These are phyloP conservation scores for Solenodon paradoxus DNA, from an alignment of 2,113 vertebrate species.

Conservation along the genomic window DNA sequence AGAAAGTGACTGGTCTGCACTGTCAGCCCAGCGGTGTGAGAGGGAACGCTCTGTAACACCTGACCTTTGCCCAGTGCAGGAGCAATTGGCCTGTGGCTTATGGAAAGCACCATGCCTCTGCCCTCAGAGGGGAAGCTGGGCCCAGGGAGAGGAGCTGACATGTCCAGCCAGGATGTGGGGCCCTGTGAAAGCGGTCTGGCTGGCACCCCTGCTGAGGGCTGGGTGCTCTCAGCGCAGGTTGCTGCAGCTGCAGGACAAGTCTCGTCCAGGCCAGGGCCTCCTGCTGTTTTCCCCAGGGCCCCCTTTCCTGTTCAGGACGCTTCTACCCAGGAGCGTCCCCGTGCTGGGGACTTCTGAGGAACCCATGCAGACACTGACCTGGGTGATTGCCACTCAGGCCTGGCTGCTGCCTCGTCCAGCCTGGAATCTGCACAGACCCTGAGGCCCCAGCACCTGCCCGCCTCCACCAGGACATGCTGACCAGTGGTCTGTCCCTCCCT, in stretches of 20 bases:
- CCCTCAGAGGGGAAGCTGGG: not conserved
- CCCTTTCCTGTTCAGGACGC: not conserved
- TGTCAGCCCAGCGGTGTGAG: not conserved
- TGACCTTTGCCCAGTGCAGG: not conserved
- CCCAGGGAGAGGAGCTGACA: not conserved
- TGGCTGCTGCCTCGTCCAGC: not conserved
- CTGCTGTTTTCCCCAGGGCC: not conserved
- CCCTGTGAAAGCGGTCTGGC: not conserved
- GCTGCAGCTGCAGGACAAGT: not conserved
- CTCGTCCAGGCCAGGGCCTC: not conserved
- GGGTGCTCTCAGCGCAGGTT: no score
- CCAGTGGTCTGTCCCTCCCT: not conserved
- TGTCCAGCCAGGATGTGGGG: not conserved
- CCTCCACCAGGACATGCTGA: not conserved
- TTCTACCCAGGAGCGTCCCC: not conserved
- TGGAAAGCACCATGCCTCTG: no score
- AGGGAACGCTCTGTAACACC: not conserved
- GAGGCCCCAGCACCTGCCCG: not conserved
- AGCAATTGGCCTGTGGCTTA: not conserved
- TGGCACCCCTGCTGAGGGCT: not conserved
- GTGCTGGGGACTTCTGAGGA: not conserved
- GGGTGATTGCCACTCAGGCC: not conserved
- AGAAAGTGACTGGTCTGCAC: not conserved
- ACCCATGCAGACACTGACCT: accelerated
- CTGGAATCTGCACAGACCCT: not conserved